Percentiles rank a stretch among this genome's conserved stretches.
phyloP scores from a whole-genome alignment of 2,113 vertebrate genomes.

The Prionailurus bengalensis region DNA sequence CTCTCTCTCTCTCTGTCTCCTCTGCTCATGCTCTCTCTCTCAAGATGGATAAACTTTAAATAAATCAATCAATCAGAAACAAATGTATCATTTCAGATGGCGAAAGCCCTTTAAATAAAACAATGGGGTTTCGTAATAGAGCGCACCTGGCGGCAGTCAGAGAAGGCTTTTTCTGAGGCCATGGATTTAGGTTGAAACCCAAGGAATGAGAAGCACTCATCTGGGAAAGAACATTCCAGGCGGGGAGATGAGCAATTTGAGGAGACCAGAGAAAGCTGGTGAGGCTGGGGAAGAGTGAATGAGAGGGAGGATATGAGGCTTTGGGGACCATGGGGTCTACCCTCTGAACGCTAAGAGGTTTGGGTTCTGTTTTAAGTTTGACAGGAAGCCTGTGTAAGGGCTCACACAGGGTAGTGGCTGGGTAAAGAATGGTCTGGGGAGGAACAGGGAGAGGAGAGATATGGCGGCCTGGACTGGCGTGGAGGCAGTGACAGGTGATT shows the following conservation, averaged over 20 bases:
- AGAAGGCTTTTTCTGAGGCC: constrained; percentile 7
- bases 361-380: background rate
- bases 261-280: background rate
- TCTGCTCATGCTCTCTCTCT: too few species aligned
- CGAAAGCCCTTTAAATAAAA: background rate
- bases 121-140: background rate
- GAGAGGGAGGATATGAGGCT: background rate
- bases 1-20: too few species aligned
- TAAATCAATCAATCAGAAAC: background rate
- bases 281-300: background rate
- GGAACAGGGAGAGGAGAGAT: background rate
- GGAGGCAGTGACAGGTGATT: background rate
- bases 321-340: background rate
- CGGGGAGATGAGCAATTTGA: background rate
- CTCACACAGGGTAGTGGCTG: background rate
- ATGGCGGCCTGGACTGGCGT: too few species aligned
- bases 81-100: background rate
- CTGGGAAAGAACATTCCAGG: background rate
- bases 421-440: background rate
- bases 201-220: background rate
- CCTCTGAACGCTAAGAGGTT: background rate
- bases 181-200: background rate
- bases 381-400: background rate
- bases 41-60: too few species aligned
- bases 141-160: background rate